These are phyloP conservation scores for Julus scandinavius DNA, from an alignment of 2,888 invertebrate genomes.

Conservation along the genomic window DNA sequence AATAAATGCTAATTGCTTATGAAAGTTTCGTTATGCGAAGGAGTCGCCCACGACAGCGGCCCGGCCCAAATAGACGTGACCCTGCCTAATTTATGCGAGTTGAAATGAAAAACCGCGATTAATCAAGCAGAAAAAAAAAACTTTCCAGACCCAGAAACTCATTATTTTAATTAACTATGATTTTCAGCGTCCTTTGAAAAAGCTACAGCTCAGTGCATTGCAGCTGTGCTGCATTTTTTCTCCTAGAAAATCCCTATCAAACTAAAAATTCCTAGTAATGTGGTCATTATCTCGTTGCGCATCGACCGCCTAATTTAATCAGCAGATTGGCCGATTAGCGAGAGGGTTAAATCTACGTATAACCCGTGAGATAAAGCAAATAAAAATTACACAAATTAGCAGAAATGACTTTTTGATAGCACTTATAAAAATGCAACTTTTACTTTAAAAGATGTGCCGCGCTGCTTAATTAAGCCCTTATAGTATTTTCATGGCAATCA, in stretches of 20 bases:
- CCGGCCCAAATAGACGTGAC: constrained; percentile 23
- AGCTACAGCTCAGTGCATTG: background rate
- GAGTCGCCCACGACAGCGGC: constrained; percentile 12
- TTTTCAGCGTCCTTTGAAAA: background rate
- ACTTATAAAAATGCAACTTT: too few relatives aligned
- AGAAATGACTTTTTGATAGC: background rate
- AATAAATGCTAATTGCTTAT: background rate
- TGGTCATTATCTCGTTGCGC: background rate
- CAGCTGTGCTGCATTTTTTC: background rate
- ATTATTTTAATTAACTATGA: background rate
- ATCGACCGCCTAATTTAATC: background rate
- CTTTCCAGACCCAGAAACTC: background rate
- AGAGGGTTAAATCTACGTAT: background rate
- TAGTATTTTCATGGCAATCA: background rate
- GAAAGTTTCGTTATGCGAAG: background rate
- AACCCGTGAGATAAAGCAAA: background rate
- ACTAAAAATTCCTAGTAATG: background rate
- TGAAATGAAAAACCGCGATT: background rate
- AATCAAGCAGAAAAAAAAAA: background rate
- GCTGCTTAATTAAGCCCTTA: background rate
- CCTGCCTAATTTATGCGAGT: constrained; percentile 21
- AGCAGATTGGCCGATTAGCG: background rate
- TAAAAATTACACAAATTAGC: background rate
- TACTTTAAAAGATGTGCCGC: background rate
- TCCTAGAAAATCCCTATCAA: background rate